Evolutionary conservation across 1,140 invertebrate genomes (phyloP).

Genomic region (Drosophila bocqueti): DNA sequence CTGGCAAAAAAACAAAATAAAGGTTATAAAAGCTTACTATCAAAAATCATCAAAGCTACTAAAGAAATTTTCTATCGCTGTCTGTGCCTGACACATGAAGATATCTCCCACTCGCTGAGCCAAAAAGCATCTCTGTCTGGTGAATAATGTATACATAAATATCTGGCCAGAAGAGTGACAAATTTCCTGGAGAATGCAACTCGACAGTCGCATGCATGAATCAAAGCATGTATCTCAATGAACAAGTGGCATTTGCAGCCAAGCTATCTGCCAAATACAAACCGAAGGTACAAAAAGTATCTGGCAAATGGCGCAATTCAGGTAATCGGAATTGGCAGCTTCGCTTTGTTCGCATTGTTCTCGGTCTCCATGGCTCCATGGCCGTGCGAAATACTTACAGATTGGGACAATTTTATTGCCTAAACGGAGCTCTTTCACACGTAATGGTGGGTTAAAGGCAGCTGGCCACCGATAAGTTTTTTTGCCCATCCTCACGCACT

Average conservation of each 20-base stretch:
- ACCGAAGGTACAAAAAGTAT: slow-evolving; percentile 26
- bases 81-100: neutral
- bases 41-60: neutral
- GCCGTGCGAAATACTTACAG: slow-evolving; percentile 34
- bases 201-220: slow-evolving; percentile 31
- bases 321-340: slow-evolving; percentile 46
- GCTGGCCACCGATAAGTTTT: slow-evolving; percentile 30
- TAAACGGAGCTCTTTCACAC: slow-evolving; percentile 22
- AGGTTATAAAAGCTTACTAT: neutral
- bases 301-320: slow-evolving; percentile 40
- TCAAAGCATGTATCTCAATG: slow-evolving; percentile 33
- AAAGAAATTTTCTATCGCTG: too few relatives aligned
- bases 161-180: slow-evolving; percentile 29
- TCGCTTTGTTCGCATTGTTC: slow-evolving; percentile 35
- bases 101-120: neutral
- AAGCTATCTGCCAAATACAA: slow-evolving; percentile 18
- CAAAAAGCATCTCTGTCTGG: slow-evolving; percentile 20
- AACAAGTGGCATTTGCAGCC: slow-evolving; percentile 42
- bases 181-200: slow-evolving; percentile 25
- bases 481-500: slow-evolving; percentile 48
- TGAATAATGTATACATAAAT: slow-evolving; percentile 38
- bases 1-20: neutral
- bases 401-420: slow-evolving; percentile 47
- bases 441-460: slow-evolving; percentile 19
- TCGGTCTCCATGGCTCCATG: neutral